Percentiles rank a stretch among this genome's conserved stretches.
phyloP scores from a whole-genome alignment of 2,797 vertebrate species.

The Antennarius maculatus region DNA sequence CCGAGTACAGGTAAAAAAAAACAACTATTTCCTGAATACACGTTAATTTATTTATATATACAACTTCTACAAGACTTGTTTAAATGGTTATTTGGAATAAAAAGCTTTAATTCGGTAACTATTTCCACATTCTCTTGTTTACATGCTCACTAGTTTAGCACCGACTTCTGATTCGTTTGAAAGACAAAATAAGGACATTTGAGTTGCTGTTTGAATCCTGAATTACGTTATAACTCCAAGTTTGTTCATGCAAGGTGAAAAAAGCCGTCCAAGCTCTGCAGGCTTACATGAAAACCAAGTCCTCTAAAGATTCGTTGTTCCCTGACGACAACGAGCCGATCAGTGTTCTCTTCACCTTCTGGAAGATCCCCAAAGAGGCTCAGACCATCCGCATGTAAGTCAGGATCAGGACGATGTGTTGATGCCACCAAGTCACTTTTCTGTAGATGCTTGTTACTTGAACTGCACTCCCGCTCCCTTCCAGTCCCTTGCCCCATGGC shows the following conservation, averaged over 20 bases:
- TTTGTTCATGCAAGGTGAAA: conserved; percentile 76
- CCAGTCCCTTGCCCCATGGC: conserved; percentile 87
- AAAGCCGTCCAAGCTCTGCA: conserved; percentile 85
- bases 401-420: too few species aligned
- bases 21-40: accelerated
- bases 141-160: conserved; percentile 13
- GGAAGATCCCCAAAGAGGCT: conserved; percentile 83
- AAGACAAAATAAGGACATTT: accelerated
- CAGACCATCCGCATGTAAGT: conserved; percentile 88
- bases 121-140: background rate
- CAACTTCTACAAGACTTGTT: too few species aligned
- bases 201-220: background rate
- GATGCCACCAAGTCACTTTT: too few species aligned
- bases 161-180: background rate
- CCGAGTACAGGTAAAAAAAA: conserved; percentile 70
- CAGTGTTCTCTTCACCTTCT: conserved; percentile 85
- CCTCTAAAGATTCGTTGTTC: conserved; percentile 64
- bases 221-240: accelerated
- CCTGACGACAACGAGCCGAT: conserved; percentile 80
- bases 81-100: background rate
- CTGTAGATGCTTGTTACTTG: background rate
- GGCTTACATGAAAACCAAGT: conserved; percentile 78
- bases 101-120: background rate
- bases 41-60: too few species aligned
- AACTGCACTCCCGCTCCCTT: accelerated